Evolutionary conservation across 2,888 invertebrate species (phyloP).

Genomic region (Molorchus minor): DNA sequence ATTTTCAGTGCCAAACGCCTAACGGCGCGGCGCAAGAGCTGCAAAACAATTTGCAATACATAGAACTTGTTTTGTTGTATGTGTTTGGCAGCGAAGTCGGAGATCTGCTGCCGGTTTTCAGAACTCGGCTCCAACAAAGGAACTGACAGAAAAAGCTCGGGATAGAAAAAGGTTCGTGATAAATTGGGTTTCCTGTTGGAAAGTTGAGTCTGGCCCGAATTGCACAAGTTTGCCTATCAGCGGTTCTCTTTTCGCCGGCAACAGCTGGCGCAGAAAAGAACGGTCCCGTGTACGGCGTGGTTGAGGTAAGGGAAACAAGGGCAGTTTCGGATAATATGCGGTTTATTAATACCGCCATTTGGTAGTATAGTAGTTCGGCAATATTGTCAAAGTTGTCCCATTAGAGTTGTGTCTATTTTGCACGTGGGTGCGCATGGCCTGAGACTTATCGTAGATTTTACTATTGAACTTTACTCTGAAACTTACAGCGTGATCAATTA

Average conservation of each 20-base stretch:
- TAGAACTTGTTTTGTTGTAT: neutral
- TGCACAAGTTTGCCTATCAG: constrained; percentile 31
- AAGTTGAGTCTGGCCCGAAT: constrained; percentile 25
- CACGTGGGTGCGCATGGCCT: too few relatives aligned
- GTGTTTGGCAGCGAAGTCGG: constrained; percentile 4
- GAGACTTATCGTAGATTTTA: too few relatives aligned
- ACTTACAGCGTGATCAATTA: too few relatives aligned
- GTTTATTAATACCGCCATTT: neutral
- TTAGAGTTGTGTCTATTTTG: too few relatives aligned
- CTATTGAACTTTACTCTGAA: too few relatives aligned
- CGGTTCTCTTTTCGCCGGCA: constrained; percentile 19
- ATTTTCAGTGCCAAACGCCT: too few relatives aligned
- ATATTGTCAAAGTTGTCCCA: too few relatives aligned
- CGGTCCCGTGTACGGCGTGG: constrained; percentile 23
- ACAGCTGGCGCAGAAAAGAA: constrained; percentile 28
- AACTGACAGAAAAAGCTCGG: constrained; percentile 23
- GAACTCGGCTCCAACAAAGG: constrained; percentile 12
- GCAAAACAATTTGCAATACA: neutral
- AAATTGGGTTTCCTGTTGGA: constrained; percentile 25
- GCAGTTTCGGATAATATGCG: constrained; percentile 1
- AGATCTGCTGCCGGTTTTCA: constrained; percentile 19
- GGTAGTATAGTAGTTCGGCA: too few relatives aligned
- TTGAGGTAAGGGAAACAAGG: constrained; percentile 11
- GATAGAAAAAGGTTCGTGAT: constrained; percentile 26
- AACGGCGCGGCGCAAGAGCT: too few relatives aligned